phyloP scores from a whole-genome alignment of 2,113 vertebrate genomes.

The Cephalopholis sonnerati region DNA sequence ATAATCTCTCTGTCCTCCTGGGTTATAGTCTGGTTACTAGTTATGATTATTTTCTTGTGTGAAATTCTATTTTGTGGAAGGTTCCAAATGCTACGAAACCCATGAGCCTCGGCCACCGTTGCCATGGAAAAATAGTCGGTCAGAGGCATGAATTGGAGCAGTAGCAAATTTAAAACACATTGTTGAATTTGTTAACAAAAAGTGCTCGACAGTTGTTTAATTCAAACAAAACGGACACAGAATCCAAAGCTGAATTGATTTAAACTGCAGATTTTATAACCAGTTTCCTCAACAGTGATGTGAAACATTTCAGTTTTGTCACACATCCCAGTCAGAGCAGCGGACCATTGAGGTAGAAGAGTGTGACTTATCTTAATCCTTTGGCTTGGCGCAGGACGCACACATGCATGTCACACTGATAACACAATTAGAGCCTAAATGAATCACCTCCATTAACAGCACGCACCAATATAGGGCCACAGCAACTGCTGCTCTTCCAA shows the following conservation, averaged over 20 bases:
- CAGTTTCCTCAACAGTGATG: not conserved
- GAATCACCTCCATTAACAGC: not conserved
- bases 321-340: conserved; percentile 1
- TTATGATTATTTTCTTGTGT: not conserved
- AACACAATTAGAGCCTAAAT: not conserved
- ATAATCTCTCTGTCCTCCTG: not conserved
- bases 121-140: not conserved
- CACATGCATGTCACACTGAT: conserved; percentile 21
- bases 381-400: conserved; percentile 1
- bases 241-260: not conserved
- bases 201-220: not conserved
- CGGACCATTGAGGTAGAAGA: conserved; percentile 8
- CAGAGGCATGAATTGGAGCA: not conserved
- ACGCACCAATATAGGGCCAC: not conserved
- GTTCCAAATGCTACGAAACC: not conserved
- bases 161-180: not conserved
- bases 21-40: not conserved
- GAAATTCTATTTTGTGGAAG: not conserved
- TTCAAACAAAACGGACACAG: not conserved
- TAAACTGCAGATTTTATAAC: not conserved
- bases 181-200: not conserved
- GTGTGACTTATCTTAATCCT: conserved; percentile 6
- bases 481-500: conserved; percentile 8
- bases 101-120: not conserved
- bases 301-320: conserved; percentile 13